Base-by-base conservation (phyloP, 1,140 invertebrate species). In the Mactra quadrangularis region DNA sequence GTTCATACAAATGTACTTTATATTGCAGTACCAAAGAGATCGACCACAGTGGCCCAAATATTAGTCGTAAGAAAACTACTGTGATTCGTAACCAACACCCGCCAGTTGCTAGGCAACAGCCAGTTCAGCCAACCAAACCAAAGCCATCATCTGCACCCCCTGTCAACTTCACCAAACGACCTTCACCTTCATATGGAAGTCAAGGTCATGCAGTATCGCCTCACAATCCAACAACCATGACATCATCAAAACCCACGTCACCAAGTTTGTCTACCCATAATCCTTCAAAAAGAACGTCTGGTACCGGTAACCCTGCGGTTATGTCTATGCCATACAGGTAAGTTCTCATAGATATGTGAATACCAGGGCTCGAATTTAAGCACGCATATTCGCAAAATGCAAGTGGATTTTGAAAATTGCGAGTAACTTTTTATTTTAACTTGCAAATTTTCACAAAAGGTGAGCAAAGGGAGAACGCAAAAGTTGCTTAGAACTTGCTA, bases 21-120 rank as follows among this genome's bases (percentile, higher is more conserved):
- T 82, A 27, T 85, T 84, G 35, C 94, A 97, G 96, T 93, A 97
- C 97, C 87, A 96, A 97, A 91, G 97, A 97, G 90, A 98, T 98
- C 88, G 97, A 98, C 94, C 95, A 96, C 82, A 97, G 97, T 93
- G 96, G 96, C 90, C 96, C 96, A 86, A 96, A 97, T 93, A 97
- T 97, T 88, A 96, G 97, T 38, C 87, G 88, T 15, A 89, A 88
- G 84, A 87, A 91, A 11, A 92, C 90, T 85, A 97, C 97, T 93
- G 94, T 96, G 88, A 95, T 93, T 19, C 68, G 84, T 45, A 83
- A 72, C 41, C 38, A 35, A 13, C 29, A 38, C 13, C 59, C 71
- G 17, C 47, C 62, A 57, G 59, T 50, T 27, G 31, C 84, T 62
- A 71, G 62, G 27, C 35, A 47, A 22, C 64, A 85, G 55, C 64